These are phyloP conservation scores for Lithophane ornitopus DNA, from an alignment of 2,888 invertebrate species.

Conservation along the genomic window DNA sequence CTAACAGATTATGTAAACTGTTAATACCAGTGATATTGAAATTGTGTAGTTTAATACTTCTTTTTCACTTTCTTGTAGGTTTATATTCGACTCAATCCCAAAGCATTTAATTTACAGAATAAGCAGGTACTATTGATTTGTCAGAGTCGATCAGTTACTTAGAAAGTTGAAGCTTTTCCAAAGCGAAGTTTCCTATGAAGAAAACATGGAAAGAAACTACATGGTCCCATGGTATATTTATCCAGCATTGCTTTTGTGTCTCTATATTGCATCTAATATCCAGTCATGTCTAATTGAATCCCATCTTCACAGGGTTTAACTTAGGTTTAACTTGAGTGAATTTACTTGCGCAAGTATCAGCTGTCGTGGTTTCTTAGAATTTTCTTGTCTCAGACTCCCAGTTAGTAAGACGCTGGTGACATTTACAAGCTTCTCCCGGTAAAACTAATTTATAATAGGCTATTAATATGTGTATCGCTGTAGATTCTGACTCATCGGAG, in stretches of 20 bases:
- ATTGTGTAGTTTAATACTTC: constrained; percentile 18
- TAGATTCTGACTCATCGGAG: constrained; percentile 34
- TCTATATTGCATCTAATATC: background rate
- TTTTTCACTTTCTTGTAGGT: constrained; percentile 15
- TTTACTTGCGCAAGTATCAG: constrained; percentile 23
- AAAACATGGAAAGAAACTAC: background rate
- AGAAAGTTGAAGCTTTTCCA: background rate
- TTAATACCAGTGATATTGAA: constrained; percentile 41
- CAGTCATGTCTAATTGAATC: background rate
- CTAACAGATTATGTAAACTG: constrained; percentile 56
- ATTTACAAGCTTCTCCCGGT: constrained; percentile 40
- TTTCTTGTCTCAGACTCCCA: constrained; percentile 2
- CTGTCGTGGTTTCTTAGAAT: constrained; percentile 30
- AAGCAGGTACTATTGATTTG: background rate
- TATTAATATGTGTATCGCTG: constrained; percentile 34
- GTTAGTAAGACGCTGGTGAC: constrained; percentile 27
- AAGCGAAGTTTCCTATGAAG: background rate
- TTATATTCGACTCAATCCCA: background rate
- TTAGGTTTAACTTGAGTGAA: constrained; percentile 1
- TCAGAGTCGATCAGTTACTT: background rate
- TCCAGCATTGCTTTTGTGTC: background rate
- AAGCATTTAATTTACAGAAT: constrained; percentile 1
- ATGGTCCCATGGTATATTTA: background rate
- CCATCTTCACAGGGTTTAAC: background rate
- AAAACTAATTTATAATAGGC: constrained; percentile 46